phyloP scores from a whole-genome alignment of 2,888 invertebrate species.

The Caenorhabditis sp. region DNA sequence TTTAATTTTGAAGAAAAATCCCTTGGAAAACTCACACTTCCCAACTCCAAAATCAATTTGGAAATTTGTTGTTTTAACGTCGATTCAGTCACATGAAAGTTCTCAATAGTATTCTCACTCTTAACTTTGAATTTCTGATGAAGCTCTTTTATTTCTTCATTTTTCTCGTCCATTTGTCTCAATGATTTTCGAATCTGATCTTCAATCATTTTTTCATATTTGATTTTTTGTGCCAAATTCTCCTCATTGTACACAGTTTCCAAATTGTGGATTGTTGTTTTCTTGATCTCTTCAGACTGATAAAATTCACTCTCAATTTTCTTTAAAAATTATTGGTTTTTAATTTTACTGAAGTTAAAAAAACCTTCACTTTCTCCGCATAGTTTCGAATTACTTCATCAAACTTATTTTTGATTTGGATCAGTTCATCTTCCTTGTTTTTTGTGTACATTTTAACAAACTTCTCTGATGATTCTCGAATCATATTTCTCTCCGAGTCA shows the following conservation, averaged over 20 bases:
- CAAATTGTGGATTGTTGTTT: constrained; percentile 37
- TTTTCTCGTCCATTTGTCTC: constrained; percentile 35
- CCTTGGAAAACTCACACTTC: constrained; percentile 7
- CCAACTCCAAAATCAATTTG: constrained; percentile 10
- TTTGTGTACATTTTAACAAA: constrained; percentile 40
- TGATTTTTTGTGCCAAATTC: constrained; percentile 25
- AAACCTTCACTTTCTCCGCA: constrained; percentile 26
- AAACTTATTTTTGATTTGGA: constrained; percentile 18
- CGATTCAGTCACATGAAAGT: constrained; percentile 28
- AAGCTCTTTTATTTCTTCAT: constrained; percentile 29
- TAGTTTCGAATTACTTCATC: constrained; percentile 19
- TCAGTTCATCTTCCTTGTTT: constrained; percentile 32
- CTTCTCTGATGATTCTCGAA: constrained; percentile 45
- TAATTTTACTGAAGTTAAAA: too few species aligned
- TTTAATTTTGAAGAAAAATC: not conserved
- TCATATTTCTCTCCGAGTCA: constrained; percentile 46
- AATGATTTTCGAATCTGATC: constrained; percentile 44
- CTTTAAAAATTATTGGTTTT: constrained; percentile 20
- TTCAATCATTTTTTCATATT: constrained; percentile 42
- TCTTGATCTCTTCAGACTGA: constrained; percentile 41
- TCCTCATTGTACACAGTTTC: constrained; percentile 48
- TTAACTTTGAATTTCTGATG: constrained; percentile 9
- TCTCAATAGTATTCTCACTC: constrained; percentile 16
- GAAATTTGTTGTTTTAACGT: constrained; percentile 13
- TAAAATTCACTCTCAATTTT: constrained; percentile 40